phyloP scores from a whole-genome alignment of 64 coral and sea anemone genomes.

The Trachythela sp. region DNA sequence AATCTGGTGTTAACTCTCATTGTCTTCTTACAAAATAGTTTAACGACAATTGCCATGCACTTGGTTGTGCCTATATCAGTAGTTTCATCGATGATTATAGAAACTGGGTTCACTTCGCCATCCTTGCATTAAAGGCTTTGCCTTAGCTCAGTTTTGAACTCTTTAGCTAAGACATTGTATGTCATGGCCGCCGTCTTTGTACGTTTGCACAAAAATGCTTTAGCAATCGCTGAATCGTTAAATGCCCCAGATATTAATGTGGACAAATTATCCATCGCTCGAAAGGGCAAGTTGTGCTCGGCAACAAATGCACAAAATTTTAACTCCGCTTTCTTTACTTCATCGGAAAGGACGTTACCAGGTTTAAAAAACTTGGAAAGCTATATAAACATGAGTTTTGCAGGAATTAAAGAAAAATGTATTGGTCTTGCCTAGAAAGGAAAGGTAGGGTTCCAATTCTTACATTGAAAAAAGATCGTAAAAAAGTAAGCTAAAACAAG shows the following conservation, averaged over 20 bases:
- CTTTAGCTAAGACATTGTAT: neutral
- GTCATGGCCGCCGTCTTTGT: neutral
- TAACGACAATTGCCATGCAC: neutral
- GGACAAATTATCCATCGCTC: neutral
- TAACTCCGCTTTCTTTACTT: neutral
- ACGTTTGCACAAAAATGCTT: neutral
- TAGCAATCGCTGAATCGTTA: neutral
- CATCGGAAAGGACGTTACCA: neutral
- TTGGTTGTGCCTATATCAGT: neutral
- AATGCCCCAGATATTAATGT: neutral
- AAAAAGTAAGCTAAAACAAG: too few species aligned
- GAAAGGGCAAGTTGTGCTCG: neutral
- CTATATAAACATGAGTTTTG: neutral
- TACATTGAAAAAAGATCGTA: too few species aligned
- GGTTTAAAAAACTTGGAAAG: neutral
- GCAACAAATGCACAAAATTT: neutral
- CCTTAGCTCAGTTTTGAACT: neutral
- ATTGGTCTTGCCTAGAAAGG: neutral
- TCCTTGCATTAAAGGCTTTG: neutral
- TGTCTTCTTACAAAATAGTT: neutral
- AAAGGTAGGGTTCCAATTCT: too few species aligned
- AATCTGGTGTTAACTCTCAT: neutral
- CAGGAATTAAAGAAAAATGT: neutral
- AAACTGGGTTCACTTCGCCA: neutral
- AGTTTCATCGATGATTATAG: neutral